phyloP scores from a whole-genome alignment of 2,888 invertebrate species.

The Agonopterix arenella region DNA sequence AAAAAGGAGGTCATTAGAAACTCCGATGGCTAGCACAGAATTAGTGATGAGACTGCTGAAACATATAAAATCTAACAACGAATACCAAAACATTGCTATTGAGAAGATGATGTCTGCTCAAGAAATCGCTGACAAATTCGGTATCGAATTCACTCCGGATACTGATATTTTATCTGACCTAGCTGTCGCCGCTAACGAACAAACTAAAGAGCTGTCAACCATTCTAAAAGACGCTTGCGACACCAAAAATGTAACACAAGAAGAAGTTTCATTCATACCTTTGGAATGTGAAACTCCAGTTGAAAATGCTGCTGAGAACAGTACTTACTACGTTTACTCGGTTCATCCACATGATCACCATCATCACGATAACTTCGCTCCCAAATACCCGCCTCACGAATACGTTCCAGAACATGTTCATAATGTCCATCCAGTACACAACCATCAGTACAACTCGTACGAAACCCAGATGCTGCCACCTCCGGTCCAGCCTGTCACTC shows the following conservation, averaged over 20 bases:
- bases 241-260: slow-evolving; percentile 30
- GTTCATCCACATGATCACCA: slow-evolving; percentile 15
- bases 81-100: slow-evolving; percentile 66
- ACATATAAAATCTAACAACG: slow-evolving; percentile 63
- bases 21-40: slow-evolving; percentile 56
- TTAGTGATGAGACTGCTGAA: slow-evolving; percentile 53
- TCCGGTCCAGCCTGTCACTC: slow-evolving; percentile 29
- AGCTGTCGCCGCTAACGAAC: slow-evolving; percentile 52
- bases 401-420: slow-evolving; percentile 25
- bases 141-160: slow-evolving; percentile 58
- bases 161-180: slow-evolving; percentile 56
- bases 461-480: slow-evolving; percentile 41
- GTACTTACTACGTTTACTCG: slow-evolving; percentile 28
- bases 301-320: slow-evolving; percentile 18
- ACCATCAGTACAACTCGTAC: slow-evolving; percentile 26
- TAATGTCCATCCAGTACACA: slow-evolving; percentile 13
- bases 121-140: slow-evolving; percentile 66
- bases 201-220: slow-evolving; percentile 49
- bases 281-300: slow-evolving; percentile 9
- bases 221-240: slow-evolving; percentile 46
- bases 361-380: slow-evolving; percentile 19
- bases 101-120: slow-evolving; percentile 71
- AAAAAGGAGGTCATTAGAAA: slow-evolving; percentile 48
- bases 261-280: slow-evolving; percentile 24
- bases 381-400: slow-evolving; percentile 17